Percentiles rank a stretch among this genome's conserved stretches.
Evolutionary conservation across 2,113 vertebrate species (phyloP).

Genomic region (Rhabdornis inornatus): DNA sequence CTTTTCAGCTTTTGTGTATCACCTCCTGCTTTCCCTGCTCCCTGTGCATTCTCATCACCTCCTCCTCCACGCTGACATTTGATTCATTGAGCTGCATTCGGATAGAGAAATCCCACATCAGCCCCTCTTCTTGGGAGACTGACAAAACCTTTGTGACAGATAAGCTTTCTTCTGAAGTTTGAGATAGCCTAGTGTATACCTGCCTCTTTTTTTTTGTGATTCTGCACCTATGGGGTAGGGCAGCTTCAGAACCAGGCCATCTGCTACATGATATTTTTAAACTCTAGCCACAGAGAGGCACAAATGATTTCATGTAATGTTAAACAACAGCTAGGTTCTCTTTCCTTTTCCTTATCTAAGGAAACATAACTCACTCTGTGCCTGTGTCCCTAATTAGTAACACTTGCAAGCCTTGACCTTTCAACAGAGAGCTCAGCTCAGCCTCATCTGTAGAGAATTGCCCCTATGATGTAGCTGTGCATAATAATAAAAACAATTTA

Average conservation of each 20-base stretch:
- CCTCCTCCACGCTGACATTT: background rate
- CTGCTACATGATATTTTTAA: background rate
- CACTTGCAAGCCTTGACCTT: slow-evolving; percentile 43
- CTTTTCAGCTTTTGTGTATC: slow-evolving; percentile 25
- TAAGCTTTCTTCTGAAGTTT: background rate
- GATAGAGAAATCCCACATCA: background rate
- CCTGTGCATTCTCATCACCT: background rate
- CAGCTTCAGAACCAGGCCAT: background rate
- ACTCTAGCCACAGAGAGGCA: background rate
- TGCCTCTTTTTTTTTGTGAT: background rate
- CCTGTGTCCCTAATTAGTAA: slow-evolving; percentile 25
- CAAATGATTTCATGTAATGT: background rate
- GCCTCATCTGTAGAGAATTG: background rate
- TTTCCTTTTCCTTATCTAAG: background rate
- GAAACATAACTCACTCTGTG: slow-evolving; percentile 24
- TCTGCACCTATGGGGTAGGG: background rate
- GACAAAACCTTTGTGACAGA: background rate
- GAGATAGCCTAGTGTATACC: background rate
- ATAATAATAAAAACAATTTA: slow-evolving; percentile 51
- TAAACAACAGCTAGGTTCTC: background rate
- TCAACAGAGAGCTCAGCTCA: background rate
- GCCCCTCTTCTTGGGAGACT: background rate
- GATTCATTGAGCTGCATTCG: slow-evolving; percentile 16
- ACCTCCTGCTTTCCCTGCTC: background rate
- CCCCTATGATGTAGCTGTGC: slow-evolving; percentile 3